These are phyloP conservation scores for Neomicropteryx cornuta DNA, from an alignment of 1,140 invertebrate species.

Conservation along the genomic window DNA sequence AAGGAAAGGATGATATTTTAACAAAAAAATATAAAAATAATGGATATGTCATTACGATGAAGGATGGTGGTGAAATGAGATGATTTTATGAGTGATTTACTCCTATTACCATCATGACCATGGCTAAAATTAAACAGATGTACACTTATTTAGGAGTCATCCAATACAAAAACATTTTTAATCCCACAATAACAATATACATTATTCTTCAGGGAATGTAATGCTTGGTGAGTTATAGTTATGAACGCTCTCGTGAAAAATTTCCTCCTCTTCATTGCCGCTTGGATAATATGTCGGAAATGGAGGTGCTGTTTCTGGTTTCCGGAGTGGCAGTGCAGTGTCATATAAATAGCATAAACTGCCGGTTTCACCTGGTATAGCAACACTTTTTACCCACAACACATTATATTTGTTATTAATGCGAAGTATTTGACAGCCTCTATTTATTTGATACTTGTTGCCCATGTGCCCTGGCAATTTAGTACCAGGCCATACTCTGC, in stretches of 20 bases:
- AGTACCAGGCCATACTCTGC: slow-evolving; percentile 85
- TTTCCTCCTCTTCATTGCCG: slow-evolving; percentile 52
- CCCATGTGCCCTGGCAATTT: slow-evolving; percentile 98
- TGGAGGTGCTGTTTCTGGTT: slow-evolving; percentile 47
- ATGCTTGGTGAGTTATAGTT: slow-evolving; percentile 58
- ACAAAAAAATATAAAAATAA: no score
- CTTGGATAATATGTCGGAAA: slow-evolving; percentile 71
- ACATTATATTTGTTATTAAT: slow-evolving; percentile 93
- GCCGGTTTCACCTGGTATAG: slow-evolving; percentile 70
- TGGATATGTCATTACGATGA: no score
- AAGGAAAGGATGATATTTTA: no score
- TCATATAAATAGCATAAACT: slow-evolving; percentile 76
- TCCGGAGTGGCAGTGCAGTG: slow-evolving; percentile 53
- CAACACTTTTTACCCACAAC: slow-evolving; percentile 73
- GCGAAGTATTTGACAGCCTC: slow-evolving; percentile 73
- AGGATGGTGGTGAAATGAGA: no score
- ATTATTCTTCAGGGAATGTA: slow-evolving; percentile 45
- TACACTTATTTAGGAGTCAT: no score
- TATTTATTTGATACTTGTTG: slow-evolving; percentile 49
- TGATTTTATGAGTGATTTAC: no score
- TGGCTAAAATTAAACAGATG: no score
- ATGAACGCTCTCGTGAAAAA: slow-evolving; percentile 61
- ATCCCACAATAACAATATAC: no score
- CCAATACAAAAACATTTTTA: no score
- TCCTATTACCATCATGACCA: no score